Base-by-base conservation (phyloP, 2,797 vertebrate species). In the Synaphobranchus kaupii region DNA sequence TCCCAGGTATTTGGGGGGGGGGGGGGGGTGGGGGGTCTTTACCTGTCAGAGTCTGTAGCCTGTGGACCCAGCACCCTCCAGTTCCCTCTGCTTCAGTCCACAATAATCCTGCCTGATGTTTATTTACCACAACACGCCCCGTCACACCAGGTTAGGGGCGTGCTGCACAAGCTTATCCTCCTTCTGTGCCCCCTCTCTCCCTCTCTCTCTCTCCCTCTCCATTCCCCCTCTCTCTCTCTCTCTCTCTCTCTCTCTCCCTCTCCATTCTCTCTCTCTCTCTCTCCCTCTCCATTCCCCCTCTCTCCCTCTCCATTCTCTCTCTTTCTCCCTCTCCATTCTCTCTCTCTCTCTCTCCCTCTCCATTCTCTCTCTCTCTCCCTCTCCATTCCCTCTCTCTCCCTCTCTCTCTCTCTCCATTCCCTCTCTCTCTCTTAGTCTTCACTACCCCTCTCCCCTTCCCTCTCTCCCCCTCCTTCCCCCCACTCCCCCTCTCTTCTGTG, bases 71-170 rank as follows among this genome's bases (percentile, higher is more conserved):
- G 93, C 93, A 91, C 92, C 91, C 87, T 87, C 80, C 84, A 50
- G 92, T 93, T 83, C 92, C 92, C 89, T 91, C 92, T 89, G 90
- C 93, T 91, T 91, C 91, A 94, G 93, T 92, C 92, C 86, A 31
- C 94, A 95, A 95, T 94, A 95, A 95, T 95, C 92, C 90, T 80
- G 90, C 90, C 91, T 93, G 94, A 95, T 95, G 94, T 95, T 95
- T 95, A 95, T 95, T 95, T 95, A 95, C 93, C 91, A 95, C 92
- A 92, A 92, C 94, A 95, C 92, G 93, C 93, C 92, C 93, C 89
- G 93, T 95, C 94, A 88, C 94, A 93, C 94, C 94, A 94, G 94
- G 94, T 95, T 95, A 95, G 82, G 90, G 92, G 93, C 90, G 90
- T 93, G 91, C 93, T 92, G 89, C 90, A 63, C 63, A 28, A 86